Base-by-base conservation (phyloP, 53 echinoderm and acorn worm species). In the Pentamera pediparva region DNA sequence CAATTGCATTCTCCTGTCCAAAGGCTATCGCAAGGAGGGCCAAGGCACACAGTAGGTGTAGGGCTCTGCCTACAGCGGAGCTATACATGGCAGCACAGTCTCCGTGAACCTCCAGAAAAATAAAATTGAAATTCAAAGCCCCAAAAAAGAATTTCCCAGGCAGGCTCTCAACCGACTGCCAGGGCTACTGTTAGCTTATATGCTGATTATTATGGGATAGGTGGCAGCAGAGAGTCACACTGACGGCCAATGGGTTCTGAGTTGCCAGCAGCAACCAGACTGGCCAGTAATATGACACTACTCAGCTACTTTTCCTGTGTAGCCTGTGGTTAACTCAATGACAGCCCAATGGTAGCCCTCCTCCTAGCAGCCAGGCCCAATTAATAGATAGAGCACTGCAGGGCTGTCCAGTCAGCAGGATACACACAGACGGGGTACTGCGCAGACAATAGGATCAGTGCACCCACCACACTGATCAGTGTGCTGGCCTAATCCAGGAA, bases 31-130 rank as follows among this genome's bases (percentile, higher is more conserved):
- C 67, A 43, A 67, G 21, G 29, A 67, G 67, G 67, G 67, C 67
- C 45, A 67, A 29, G 27, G 45, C 67, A 67, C 45, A 67, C 45
- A 67, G 26, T 11, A 67, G 43, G 45, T 84, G 67, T 73, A 92
- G 82, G 40, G 81, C 75, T 76, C 76, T 78, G 92, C 85, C 88
- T 82, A 92, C 92, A 88, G 85, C 67, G 41, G 67, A 92, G 92
- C 92, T 88, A 92, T 92, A 92, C 92, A 92, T 92, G 83, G 62
- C 53, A 75, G 92, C 87, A 92, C 91, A 92, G 87, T 92, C 92
- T 92, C 78, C 80, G 88, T 85, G 88, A 53, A 36, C 54, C 87
- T 67, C 67, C 82, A 74, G 73, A 56, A 73, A 62, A 59, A 74
- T 54, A 51, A 80, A 72, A 70, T 43, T 72, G 19, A 71, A 53